Conservation (phyloP, 2,797 vertebrate genomes). For the Chromis chromis region DNA sequence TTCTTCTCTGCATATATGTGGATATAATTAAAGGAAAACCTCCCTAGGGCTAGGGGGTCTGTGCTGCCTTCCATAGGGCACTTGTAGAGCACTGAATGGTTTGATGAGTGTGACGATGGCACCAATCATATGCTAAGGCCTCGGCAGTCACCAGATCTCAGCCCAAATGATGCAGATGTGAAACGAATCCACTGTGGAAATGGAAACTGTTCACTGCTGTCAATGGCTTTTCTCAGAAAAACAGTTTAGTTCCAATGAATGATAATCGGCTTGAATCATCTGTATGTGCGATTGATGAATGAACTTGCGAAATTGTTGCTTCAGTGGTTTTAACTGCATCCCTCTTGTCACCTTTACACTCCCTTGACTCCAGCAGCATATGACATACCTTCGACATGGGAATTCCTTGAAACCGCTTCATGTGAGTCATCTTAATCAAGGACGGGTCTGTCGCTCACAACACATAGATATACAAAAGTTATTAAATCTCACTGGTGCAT, state of each 20-base stretch:
- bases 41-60: too few species aligned
- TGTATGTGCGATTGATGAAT: background rate
- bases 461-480: slow-evolving; percentile 3
- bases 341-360: too few species aligned
- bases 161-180: background rate
- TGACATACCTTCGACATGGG: slow-evolving; percentile 84
- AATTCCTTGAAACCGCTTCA: slow-evolving; percentile 78
- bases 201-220: background rate
- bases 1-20: too few species aligned
- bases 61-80: background rate
- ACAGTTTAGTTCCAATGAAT: background rate
- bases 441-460: background rate
- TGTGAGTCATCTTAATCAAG: slow-evolving; percentile 76
- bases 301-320: background rate
- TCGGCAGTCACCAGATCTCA: background rate
- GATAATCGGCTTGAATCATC: background rate
- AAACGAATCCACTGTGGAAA: slow-evolving; percentile 4
- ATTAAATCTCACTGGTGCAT: background rate
- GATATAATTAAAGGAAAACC: too few species aligned
- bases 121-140: background rate
- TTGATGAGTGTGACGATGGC: background rate
- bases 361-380: background rate
- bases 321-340: too few species aligned
- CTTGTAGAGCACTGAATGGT: background rate
- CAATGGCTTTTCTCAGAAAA: background rate